phyloP scores from a whole-genome alignment of 2,113 vertebrate species.

The Xenotilapia caudafasciata region DNA sequence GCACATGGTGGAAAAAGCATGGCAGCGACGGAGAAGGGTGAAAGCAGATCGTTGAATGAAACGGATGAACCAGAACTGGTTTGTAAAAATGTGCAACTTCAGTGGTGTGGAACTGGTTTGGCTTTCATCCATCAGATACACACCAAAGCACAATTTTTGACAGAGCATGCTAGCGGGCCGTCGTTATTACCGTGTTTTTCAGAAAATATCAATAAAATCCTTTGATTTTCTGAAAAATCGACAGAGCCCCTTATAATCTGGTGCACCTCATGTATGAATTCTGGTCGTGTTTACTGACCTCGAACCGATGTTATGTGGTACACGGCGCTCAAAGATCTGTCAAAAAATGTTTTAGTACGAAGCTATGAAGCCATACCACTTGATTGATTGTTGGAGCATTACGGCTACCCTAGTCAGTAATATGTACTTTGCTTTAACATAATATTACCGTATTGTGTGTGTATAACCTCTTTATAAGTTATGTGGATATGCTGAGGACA shows the following conservation, averaged over 20 bases:
- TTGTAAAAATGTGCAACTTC: not conserved
- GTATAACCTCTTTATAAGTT: no score
- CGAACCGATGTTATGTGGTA: fast-evolving
- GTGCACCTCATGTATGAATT: fast-evolving
- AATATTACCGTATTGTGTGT: no score
- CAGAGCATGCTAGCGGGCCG: fast-evolving
- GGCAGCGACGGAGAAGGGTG: fast-evolving
- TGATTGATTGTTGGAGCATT: no score
- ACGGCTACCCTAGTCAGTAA: fast-evolving
- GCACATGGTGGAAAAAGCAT: not conserved
- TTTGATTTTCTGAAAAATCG: not conserved
- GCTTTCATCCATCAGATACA: fast-evolving
- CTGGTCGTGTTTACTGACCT: not conserved
- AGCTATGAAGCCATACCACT: not conserved
- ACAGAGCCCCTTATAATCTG: fast-evolving
- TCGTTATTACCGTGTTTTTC: fast-evolving
- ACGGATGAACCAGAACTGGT: fast-evolving
- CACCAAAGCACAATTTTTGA: fast-evolving
- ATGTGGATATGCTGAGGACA: no score
- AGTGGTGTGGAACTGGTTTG: not conserved
- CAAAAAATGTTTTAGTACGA: not conserved
- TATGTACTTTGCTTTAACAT: no score
- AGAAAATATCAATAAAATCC: not conserved
- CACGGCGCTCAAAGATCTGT: fast-evolving
- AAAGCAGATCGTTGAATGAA: fast-evolving